Base-by-base conservation (phyloP, 1,140 invertebrate genomes). In the Zaprionus inermis region DNA sequence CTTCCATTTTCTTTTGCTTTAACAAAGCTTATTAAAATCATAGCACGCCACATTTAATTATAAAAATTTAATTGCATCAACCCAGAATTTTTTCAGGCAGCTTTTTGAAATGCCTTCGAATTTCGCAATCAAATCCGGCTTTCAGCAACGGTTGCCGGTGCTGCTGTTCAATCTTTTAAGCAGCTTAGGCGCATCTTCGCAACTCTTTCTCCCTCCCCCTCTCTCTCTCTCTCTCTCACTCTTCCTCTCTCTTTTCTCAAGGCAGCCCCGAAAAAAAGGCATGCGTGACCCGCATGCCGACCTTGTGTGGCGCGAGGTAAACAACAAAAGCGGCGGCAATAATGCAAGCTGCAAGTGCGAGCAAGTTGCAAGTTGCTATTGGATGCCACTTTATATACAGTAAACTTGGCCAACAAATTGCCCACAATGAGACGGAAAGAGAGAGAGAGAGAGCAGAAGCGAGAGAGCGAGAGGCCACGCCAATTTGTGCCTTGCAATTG, bases 401-500 rank as follows among this genome's bases (percentile, higher is more conserved):
- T n/a, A 32, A 71, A 64, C 60, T 64, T 64, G 52, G 68, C 52
- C 59, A 71, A 32, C 61, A 65, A 65, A 65, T 65, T 65, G 78
- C 61, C 81, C 38, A 16, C 38, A 36, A 11, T 3, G 11, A 11
- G 34, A 11, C 3, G 12, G 34, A 36, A 12, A 36, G 34, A 36
- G 34, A 36, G 2, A 44, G 38, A 1, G n/a, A 16, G 38, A 41
- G 36, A 14, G 12, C 5, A 1, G 6, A 14, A n/a, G n/a, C 2
- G 38, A 41, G 38, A 16, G n/a, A 41, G n/a, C 6, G 65, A 78
- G 60, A 57, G 55, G 36, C 38, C 6, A 54, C 34, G 18, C 34
- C 81, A 84, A 84, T 84, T 84, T 81, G 82, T 85, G 74, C 78
- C 69, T 78, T 68, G 72, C 63, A 74, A 78, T 55, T 78, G 71